These are phyloP conservation scores for Sarcophaga peregrina DNA, from an alignment of 1,140 invertebrate genomes.

Conservation along the genomic window DNA sequence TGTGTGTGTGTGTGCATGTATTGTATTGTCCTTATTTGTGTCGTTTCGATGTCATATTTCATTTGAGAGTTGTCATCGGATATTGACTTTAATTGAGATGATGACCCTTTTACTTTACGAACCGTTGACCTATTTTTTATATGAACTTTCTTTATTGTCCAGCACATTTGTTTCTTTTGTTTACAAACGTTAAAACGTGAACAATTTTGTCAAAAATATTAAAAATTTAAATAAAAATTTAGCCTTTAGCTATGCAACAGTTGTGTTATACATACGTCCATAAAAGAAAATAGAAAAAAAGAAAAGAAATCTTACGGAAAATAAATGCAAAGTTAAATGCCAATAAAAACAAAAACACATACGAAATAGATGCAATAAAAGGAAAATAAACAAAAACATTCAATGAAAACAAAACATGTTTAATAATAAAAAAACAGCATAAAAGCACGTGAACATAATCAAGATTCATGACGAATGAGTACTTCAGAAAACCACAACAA, in stretches of 20 bases:
- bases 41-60: no score
- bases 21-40: no score
- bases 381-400: background rate
- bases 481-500: background rate
- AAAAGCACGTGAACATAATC: conserved; percentile 18
- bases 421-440: conserved; percentile 9
- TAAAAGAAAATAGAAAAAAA: background rate
- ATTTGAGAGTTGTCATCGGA: no score
- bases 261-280: background rate
- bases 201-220: no score
- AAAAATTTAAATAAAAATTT: background rate
- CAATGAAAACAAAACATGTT: background rate
- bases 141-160: background rate
- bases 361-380: background rate
- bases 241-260: background rate
- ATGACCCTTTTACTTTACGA: no score
- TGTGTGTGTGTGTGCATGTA: no score
- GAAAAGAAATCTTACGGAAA: background rate
- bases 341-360: conserved; percentile 8
- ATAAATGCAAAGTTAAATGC: conserved; percentile 3
- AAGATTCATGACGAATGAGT: conserved; percentile 5
- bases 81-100: no score
- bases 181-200: background rate
- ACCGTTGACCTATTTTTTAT: no score
- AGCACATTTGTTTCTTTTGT: background rate